Evolutionary conservation across 2,888 invertebrate species (phyloP).

Genomic region (Agrochola lota): DNA sequence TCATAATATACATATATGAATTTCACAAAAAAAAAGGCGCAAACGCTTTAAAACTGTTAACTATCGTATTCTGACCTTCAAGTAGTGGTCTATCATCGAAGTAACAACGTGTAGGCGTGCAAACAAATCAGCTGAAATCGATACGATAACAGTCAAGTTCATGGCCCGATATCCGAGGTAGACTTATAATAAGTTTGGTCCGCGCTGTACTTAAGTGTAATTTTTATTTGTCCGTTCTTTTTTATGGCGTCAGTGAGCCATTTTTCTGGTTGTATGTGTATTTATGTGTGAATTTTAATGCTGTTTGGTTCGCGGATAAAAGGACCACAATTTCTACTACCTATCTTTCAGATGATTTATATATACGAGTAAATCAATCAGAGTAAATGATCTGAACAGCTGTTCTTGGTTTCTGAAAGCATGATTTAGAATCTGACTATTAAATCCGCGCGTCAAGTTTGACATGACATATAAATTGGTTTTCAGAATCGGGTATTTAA

Average conservation of each 20-base stretch:
- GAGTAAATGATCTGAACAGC: not conserved
- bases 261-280: conserved; percentile 16
- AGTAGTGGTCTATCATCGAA: conserved; percentile 19
- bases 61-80: not conserved
- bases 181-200: conserved; percentile 35
- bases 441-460: not conserved
- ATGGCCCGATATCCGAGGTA: conserved; percentile 38
- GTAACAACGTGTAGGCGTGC: conserved; percentile 22
- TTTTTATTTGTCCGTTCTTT: conserved; percentile 47
- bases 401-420: not conserved
- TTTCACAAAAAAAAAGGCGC: not conserved
- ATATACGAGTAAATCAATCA: no score
- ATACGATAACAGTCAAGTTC: conserved; percentile 60
- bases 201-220: conserved; percentile 33
- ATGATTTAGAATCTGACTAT: not conserved
- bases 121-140: conserved; percentile 56
- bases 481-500: not conserved
- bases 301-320: not conserved
- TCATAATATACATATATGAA: not conserved
- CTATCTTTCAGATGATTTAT: not conserved
- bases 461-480: no score
- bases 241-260: conserved; percentile 9
- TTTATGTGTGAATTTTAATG: conserved; percentile 14
- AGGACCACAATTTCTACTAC: not conserved
- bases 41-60: conserved; percentile 7